phyloP scores from a whole-genome alignment of 2,797 vertebrate species.

The Phalanger gymnotis region DNA sequence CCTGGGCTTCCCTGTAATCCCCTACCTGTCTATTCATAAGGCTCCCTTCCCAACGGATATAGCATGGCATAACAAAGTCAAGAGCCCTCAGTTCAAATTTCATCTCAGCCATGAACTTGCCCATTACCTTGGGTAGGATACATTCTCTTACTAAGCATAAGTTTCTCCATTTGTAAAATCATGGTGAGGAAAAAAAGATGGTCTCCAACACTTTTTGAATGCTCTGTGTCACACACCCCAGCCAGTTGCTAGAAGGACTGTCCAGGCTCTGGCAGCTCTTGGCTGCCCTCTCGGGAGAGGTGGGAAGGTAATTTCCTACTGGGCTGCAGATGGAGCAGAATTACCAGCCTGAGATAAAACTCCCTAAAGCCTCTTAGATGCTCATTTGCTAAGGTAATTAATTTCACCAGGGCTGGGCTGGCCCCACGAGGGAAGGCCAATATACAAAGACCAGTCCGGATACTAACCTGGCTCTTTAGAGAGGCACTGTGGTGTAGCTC shows the following conservation, averaged over 20 bases:
- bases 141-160: background rate
- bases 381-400: conserved; percentile 55
- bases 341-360: conserved; percentile 41
- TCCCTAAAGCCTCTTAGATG: conserved; percentile 52
- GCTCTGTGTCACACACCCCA: background rate
- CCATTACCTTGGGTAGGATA: background rate
- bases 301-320: conserved; percentile 68
- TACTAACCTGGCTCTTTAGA: background rate
- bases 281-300: background rate
- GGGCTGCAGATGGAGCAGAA: conserved; percentile 59
- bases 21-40: background rate
- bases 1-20: background rate
- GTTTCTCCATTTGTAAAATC: background rate
- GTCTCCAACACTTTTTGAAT: background rate
- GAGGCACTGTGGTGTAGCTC: background rate
- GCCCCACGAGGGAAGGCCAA: background rate
- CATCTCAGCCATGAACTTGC: background rate
- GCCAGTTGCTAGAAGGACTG: background rate
- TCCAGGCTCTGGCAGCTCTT: background rate
- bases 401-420: conserved; percentile 46
- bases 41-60: background rate
- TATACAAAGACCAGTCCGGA: background rate
- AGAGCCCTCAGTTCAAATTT: background rate
- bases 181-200: background rate
- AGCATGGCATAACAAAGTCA: background rate